These are phyloP conservation scores for Eleutherodactylus coqui DNA, from an alignment of 2,797 vertebrate genomes.

Conservation along the genomic window DNA sequence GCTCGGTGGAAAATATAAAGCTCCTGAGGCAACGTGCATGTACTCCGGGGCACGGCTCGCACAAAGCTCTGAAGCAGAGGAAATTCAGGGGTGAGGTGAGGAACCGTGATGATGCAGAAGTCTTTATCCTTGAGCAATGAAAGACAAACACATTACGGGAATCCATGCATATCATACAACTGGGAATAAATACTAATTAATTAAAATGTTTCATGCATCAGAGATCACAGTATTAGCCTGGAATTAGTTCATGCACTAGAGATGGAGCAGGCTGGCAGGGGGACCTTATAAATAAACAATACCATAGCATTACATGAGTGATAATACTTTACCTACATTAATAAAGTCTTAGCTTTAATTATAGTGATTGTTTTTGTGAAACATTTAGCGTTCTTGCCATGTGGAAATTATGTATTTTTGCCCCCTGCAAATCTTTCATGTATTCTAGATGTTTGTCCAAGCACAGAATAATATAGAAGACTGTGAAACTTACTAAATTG, in stretches of 20 bases:
- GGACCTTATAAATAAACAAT: constrained; percentile 46
- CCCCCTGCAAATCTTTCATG: not conserved
- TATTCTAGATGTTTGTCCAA: not conserved
- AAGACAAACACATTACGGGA: constrained; percentile 50
- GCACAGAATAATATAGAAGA: not conserved
- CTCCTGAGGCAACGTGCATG: constrained; percentile 72
- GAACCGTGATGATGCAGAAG: constrained; percentile 83
- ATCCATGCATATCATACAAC: constrained; percentile 45
- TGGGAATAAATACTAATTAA: constrained; percentile 46
- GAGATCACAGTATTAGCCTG: constrained; percentile 46
- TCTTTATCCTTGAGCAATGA: constrained; percentile 79
- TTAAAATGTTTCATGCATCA: constrained; percentile 51
- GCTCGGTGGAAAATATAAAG: constrained; percentile 85
- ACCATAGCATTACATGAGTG: constrained; percentile 42
- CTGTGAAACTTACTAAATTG: not conserved
- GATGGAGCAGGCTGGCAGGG: constrained; percentile 34
- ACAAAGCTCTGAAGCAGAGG: constrained; percentile 83
- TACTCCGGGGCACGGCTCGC: constrained; percentile 72
- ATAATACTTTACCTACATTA: constrained; percentile 50
- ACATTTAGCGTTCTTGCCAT: not conserved
- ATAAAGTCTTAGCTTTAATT: constrained; percentile 1
- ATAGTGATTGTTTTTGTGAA: constrained; percentile 25
- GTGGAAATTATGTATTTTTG: not conserved
- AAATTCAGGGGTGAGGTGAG: constrained; percentile 78
- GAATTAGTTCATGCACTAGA: constrained; percentile 41